Evolutionary conservation across 2,888 invertebrate species (phyloP), one percentile per base, ranked within the genome.

Genomic region (Pachycephus smyrnensis): DNA sequence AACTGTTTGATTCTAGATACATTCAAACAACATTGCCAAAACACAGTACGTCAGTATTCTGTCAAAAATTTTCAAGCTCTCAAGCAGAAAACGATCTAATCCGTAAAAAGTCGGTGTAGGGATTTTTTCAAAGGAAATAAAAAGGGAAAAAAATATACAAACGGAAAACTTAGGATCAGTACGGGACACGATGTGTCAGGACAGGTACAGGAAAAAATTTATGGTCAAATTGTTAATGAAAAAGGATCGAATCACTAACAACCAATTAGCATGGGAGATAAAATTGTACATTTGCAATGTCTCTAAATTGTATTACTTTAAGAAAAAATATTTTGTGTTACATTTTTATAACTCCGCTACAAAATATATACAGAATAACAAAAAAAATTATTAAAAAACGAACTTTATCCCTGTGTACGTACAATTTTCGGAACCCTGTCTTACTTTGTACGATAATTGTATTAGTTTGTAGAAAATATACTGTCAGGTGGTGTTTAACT

Each of bases 321-420:
- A 89, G 87, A 86, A 89, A 85, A 89, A 86, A 88, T 90, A 91
- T 90, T 90, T 91, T 91, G 89, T 89, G 89, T 91, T 91, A 91
- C 85, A 90, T 89, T 91, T 91, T 91, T 91, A 90, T 91, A 91
- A 89, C 87, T 89, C 88, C 87, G 84, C 88, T 85, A 87, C 81
- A 86, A 89, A 89, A 87, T 90, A 86, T 89, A 90, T 89, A 90
- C 89, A 88, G 83, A 89, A 89, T 85, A 86, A 88, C 86, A 76
- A 79, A 84, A 78, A 82, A 81, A 79, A 82, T 86, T 76, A 68
- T 33, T 33, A 84, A 84, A 83, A 80, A 86, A 82, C 78, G 80
- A 85, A 85, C 85, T 88, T 88, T 88, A 88, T 88, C 84, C 86
- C 86, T 87, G 86, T 88, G 87, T 89, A 89, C 85, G 88, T 89